Percentiles rank a stretch among this genome's conserved stretches.
phyloP scores from a whole-genome alignment of 2,888 invertebrate genomes.

The Tenthredo livida region DNA sequence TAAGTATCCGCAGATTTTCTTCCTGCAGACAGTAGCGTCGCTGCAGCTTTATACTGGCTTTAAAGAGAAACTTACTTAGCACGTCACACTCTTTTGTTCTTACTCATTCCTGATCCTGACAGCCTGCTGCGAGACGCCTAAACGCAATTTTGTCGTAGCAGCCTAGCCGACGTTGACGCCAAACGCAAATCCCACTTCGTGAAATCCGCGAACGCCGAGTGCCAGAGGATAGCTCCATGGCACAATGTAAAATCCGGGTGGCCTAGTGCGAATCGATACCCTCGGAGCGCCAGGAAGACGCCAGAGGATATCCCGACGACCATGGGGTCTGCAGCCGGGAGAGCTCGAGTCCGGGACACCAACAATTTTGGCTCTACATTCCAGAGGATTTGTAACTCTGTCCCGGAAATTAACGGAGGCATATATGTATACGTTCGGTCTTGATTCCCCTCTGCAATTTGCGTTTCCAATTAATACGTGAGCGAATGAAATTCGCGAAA shows the following conservation, averaged over 20 bases:
- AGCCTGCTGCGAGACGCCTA: neutral
- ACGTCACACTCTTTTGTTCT: slow-evolving; percentile 14
- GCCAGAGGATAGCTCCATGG: slow-evolving; percentile 22
- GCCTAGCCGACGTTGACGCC: slow-evolving; percentile 7
- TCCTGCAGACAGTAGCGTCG: neutral
- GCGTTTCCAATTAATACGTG: slow-evolving; percentile 15
- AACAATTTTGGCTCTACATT: slow-evolving; percentile 25
- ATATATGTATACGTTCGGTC: neutral
- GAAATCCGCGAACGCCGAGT: slow-evolving; percentile 13
- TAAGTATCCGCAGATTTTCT: neutral
- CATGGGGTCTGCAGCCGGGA: neutral
- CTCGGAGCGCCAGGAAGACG: slow-evolving; percentile 46
- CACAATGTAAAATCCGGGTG: slow-evolving; percentile 33
- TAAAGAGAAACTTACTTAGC: neutral
- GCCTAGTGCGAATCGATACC: slow-evolving; percentile 29
- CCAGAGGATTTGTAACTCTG: slow-evolving; percentile 23
- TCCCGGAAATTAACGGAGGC: slow-evolving; percentile 35
- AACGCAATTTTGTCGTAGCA: slow-evolving; percentile 14
- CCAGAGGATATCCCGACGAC: slow-evolving; percentile 34
- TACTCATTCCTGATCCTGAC: slow-evolving; percentile 24
- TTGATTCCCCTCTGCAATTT: slow-evolving; percentile 27
- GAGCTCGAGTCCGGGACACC: neutral
- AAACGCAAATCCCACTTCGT: slow-evolving; percentile 15
- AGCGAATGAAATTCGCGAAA: neutral
- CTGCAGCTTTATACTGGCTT: neutral